A percentile compares a stretch with the other conserved stretches of the same genome.
phyloP scores from a whole-genome alignment of 2,888 invertebrate species.

The Ametastegia equiseti region DNA sequence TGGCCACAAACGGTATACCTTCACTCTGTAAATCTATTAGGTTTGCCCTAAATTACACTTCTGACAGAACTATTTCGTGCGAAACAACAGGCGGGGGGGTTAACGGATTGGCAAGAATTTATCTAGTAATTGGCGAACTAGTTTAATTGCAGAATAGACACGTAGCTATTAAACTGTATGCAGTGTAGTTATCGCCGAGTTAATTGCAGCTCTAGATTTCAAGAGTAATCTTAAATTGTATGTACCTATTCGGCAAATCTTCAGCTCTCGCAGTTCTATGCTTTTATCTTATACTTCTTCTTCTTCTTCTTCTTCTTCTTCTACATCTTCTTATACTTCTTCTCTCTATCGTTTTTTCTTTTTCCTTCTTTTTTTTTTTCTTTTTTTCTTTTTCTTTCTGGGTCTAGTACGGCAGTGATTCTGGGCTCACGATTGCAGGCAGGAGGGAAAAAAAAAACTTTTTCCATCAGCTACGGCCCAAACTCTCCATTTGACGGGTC shows the following conservation, averaged over 20 bases:
- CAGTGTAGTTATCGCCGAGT: background rate
- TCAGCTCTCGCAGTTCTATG: background rate
- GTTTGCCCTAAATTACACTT: too few species aligned
- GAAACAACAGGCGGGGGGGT: too few species aligned
- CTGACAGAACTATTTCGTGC: too few species aligned
- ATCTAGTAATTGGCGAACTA: background rate
- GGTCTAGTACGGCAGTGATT: background rate
- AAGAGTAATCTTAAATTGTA: too few species aligned
- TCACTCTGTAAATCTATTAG: too few species aligned
- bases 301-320: background rate
- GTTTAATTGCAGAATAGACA: constrained; percentile 16
- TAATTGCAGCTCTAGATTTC: background rate
- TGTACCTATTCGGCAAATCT: background rate
- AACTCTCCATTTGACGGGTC: constrained; percentile 37
- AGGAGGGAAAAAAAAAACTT: background rate
- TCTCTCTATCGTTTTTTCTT: background rate
- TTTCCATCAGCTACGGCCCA: constrained; percentile 15
- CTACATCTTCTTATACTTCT: background rate
- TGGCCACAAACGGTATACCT: too few species aligned
- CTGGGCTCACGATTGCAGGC: too few species aligned
- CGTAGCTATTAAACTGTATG: background rate
- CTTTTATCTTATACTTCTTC: background rate
- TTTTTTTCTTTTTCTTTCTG: background rate
- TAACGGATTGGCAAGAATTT: background rate
- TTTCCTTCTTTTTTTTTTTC: too few species aligned